Percentiles rank a stretch among this genome's conserved stretches.
These are phyloP conservation scores for Melinaea marsaeus DNA, from an alignment of 2,888 invertebrate genomes.

Conservation along the genomic window DNA sequence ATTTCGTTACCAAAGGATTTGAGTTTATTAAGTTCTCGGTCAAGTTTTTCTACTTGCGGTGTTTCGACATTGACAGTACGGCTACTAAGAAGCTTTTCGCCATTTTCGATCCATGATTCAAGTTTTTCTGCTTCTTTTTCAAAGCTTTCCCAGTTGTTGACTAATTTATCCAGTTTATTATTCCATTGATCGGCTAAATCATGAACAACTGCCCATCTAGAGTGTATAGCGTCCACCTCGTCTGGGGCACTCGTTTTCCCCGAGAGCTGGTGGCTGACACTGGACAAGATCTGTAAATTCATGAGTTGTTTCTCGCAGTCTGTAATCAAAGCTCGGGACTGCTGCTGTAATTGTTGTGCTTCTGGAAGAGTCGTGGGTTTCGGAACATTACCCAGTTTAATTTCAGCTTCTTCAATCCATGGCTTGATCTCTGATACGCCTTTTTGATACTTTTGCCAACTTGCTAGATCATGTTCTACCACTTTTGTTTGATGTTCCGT, in stretches of 20 bases:
- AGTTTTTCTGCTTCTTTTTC: conserved; percentile 86
- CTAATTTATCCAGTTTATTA: conserved; percentile 86
- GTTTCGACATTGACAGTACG: conserved; percentile 81
- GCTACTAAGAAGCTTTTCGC: conserved; percentile 79
- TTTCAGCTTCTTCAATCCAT: conserved; percentile 92
- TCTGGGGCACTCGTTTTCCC: conserved; percentile 87
- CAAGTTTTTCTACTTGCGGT: conserved; percentile 85
- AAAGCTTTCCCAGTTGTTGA: conserved; percentile 88
- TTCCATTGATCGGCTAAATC: conserved; percentile 88
- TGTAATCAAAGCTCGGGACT: conserved; percentile 83
- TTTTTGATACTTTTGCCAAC: conserved; percentile 91
- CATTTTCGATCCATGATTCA: conserved; percentile 85
- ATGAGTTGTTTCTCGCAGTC: conserved; percentile 88
- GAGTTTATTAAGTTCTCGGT: conserved; percentile 84
- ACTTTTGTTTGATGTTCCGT: conserved; percentile 86
- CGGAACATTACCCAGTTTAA: conserved; percentile 84
- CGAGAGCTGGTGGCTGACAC: conserved; percentile 85
- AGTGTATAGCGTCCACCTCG: conserved; percentile 90
- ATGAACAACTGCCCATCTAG: conserved; percentile 90
- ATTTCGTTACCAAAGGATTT: conserved; percentile 91
- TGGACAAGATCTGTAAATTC: conserved; percentile 84
- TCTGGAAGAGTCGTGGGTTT: conserved; percentile 89
- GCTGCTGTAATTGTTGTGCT: conserved; percentile 86
- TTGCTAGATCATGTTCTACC: conserved; percentile 86
- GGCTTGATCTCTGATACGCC: conserved; percentile 89